Evolutionary conservation across 2,113 vertebrate genomes (phyloP), one percentile per base, ranked within the genome.

Genomic region (Vicugna pacos): DNA sequence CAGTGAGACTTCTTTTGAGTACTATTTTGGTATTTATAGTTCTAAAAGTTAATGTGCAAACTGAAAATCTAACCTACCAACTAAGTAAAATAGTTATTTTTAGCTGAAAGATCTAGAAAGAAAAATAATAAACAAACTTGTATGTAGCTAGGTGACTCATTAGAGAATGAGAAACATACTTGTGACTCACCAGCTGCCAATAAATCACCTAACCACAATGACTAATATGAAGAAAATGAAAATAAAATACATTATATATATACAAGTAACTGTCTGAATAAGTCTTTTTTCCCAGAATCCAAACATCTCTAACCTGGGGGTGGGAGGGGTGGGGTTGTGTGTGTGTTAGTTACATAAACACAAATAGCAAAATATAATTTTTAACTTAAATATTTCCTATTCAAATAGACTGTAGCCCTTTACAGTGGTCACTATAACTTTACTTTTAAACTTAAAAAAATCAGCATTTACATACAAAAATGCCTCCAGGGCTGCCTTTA

Each of bases 181-280:
- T 95, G 73, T 96, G 95, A 97, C 60, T 97, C 92, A 97, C 30
- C 35, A 89, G 90, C 6, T 97, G 91, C 67, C 54, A 86, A 88
- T 96, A 93, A 84, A 93, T 96, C 76, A 95, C 42, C 80, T 92
- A 76, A 95, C 92, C 92, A 96, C 95, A 88, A 95, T 94, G 96
- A 96, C 70, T 97, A 97, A 95, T 77, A 92, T 0, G 5, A 87
- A 95, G 89, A 91, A 80, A 96, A 97, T 76, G 32, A 84, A 93
- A 92, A 93, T 16, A 92, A 77, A 91, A 93, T 14, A 91, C 2
- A 16, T 42, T 42, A 42, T 50, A 77, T 48, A 4, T 38, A 79
- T 19, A 75, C 17, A 96, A 81, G 73, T 24, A 85, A 94, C 26
- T 22, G 42, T 50, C 13, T 64, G 28, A 89, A 81, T 70, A 89